Evolutionary conservation across 2,888 invertebrate species (phyloP), one percentile per base, ranked within the genome.

Genomic region (Gibbula magus): DNA sequence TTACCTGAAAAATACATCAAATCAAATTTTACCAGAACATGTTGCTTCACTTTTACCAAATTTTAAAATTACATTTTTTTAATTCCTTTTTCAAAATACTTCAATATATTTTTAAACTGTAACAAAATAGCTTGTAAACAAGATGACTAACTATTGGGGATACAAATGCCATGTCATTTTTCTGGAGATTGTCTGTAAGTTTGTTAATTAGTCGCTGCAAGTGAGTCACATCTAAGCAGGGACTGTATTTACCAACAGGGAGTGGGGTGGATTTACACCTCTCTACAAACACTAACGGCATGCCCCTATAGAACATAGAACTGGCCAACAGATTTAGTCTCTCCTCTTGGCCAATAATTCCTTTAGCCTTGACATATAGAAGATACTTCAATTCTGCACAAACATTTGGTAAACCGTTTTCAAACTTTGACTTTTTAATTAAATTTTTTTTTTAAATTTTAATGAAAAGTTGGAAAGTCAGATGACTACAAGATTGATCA

Each of bases 211-310:
- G 70, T 20, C 1, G 39, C 35, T 2, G 32, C n/a, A 70, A 7
- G 18, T 70, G 70, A 70, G 25, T 70, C 70, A 70, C 70, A 35
- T 32, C 18, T 39, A 20, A 5, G 70, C 32, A 20, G 29, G 4
- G 32, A 35, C 70, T 32, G 70, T 70, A 35, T 70, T 70, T 70
- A 35, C 70, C 10, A 7, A n/a, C 5, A 20, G 39, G 70, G 70
- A 70, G 70, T 70, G 70, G 29, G 70, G 39, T 5, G 35, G 70
- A 70, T 70, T 70, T 32, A 70, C 70, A 70, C 70, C 70, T 39
- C n/a, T n/a, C 4, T 18, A 70, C 35, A 70, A 70, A 70, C 70
- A 70, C 35, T 39, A 5, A 10, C 10, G 2, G 25, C 61, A 61
- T 61, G 25, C 29, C 25, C 29, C 29, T 25, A 16, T 16, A 3